Conservation (phyloP, 2,888 invertebrate species). For the Coleophora deauratella region DNA sequence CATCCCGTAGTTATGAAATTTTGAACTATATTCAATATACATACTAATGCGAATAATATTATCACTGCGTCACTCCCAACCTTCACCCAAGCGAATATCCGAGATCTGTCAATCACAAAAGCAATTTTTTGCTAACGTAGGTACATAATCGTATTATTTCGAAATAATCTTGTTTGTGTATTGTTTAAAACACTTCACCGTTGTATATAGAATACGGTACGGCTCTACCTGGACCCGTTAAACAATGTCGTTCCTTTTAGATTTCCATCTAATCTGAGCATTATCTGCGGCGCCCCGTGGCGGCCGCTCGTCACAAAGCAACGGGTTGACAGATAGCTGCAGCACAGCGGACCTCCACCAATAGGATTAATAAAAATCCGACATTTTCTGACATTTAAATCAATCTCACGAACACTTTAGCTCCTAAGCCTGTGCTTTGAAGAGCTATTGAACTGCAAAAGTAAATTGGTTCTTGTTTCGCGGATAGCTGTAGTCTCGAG, state of each 20-base stretch:
- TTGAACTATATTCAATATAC: too few species aligned
- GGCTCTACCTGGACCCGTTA: conserved; percentile 56
- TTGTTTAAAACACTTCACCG: conserved; percentile 58
- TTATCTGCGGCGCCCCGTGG: conserved; percentile 61
- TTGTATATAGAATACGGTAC: conserved; percentile 22
- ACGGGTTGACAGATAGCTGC: conserved; percentile 70
- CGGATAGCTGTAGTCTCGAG: conserved; percentile 54
- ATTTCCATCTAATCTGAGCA: conserved; percentile 68
- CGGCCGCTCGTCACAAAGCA: conserved; percentile 66
- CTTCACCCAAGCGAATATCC: not conserved
- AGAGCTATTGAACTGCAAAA: conserved; percentile 26
- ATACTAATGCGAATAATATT: too few species aligned
- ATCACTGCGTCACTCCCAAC: too few species aligned
- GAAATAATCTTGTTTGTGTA: conserved; percentile 65
- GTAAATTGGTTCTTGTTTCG: conserved; percentile 27
- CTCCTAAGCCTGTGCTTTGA: conserved; percentile 14
- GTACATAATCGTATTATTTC: conserved; percentile 53
- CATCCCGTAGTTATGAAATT: too few species aligned
- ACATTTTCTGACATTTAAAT: conserved; percentile 34
- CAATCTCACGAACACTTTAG: conserved; percentile 33
- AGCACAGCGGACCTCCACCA: conserved; percentile 44
- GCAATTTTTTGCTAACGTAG: conserved; percentile 33
- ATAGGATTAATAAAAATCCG: conserved; percentile 62
- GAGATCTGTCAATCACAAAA: conserved; percentile 38
- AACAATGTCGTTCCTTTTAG: conserved; percentile 63